Percentiles rank a stretch among this genome's conserved stretches.
These are phyloP conservation scores for Keiferia lycopersicella DNA, from an alignment of 2,888 invertebrate genomes.

Conservation along the genomic window DNA sequence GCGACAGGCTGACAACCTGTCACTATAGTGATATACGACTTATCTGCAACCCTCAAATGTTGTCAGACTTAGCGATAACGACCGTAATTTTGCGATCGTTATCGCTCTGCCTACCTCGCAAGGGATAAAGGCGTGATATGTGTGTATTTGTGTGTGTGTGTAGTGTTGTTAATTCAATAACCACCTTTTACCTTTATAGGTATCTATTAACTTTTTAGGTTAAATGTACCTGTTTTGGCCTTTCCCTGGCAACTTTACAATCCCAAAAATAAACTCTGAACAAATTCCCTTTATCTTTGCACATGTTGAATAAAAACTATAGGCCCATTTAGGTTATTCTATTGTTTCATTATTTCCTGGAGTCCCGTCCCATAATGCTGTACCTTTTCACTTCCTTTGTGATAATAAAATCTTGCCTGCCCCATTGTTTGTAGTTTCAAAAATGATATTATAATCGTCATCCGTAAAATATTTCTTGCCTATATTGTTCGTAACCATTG, in stretches of 20 bases:
- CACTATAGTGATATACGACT: no score
- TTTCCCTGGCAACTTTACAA: slow-evolving; percentile 19
- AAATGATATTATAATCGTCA: slow-evolving; percentile 75
- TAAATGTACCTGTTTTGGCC: slow-evolving; percentile 26
- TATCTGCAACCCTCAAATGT: no score
- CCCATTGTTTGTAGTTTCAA: slow-evolving; percentile 66
- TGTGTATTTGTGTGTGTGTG: no score
- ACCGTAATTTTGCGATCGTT: no score
- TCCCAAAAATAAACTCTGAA: slow-evolving; percentile 33
- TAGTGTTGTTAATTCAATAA: no score
- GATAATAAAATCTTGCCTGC: slow-evolving; percentile 63
- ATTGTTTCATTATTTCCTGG: slow-evolving; percentile 67
- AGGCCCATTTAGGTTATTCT: slow-evolving; percentile 41
- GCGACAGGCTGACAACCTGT: no score
- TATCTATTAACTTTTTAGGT: background rate
- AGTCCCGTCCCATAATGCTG: slow-evolving; percentile 60
- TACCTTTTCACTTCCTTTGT: slow-evolving; percentile 76
- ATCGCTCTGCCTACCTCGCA: no score
- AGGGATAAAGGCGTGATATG: no score
- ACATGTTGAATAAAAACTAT: slow-evolving; percentile 57
- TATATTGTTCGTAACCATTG: slow-evolving; percentile 53
- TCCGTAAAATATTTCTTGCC: slow-evolving; percentile 56
- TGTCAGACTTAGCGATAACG: no score
- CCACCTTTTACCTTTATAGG: background rate
- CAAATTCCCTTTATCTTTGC: slow-evolving; percentile 39